Evolutionary conservation across 2,888 invertebrate genomes (phyloP).

Genomic region (Rhodophaea formosa): DNA sequence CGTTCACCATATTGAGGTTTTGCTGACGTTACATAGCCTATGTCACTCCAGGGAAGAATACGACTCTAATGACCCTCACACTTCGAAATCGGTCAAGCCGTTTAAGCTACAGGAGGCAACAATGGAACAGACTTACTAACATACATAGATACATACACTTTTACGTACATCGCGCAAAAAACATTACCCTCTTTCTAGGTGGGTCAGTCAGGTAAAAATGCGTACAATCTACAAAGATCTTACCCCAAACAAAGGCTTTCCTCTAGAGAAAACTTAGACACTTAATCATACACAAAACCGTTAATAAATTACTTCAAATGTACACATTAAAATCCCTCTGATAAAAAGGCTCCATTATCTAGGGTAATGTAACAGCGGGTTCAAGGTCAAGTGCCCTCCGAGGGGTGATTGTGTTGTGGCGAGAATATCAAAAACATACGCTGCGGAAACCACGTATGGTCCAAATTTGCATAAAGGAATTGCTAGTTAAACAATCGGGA

Average conservation of each 20-base stretch:
- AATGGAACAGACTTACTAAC: no score
- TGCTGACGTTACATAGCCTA: no score
- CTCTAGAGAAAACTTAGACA: background rate
- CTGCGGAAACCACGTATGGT: conserved; percentile 6
- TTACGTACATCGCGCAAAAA: no score
- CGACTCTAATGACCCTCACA: no score
- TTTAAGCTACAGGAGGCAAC: no score
- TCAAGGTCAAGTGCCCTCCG: conserved; percentile 28
- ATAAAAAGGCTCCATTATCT: conserved; percentile 14
- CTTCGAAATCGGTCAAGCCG: no score
- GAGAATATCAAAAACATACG: conserved; percentile 12
- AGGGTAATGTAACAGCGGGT: conserved; percentile 11
- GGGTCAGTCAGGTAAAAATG: no score
- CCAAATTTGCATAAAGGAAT: conserved; percentile 4
- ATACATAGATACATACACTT: no score
- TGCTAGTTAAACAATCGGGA: background rate
- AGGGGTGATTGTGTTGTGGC: conserved; percentile 26
- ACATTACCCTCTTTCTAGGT: no score
- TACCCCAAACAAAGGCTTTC: background rate
- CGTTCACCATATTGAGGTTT: no score
- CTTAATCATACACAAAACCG: background rate
- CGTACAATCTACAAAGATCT: no score
- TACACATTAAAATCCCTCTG: conserved; percentile 7
- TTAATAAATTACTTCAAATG: background rate
- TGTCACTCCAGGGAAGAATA: no score